Conservation (phyloP, 23 tunicate species). For the Phallusia fumigata region DNA sequence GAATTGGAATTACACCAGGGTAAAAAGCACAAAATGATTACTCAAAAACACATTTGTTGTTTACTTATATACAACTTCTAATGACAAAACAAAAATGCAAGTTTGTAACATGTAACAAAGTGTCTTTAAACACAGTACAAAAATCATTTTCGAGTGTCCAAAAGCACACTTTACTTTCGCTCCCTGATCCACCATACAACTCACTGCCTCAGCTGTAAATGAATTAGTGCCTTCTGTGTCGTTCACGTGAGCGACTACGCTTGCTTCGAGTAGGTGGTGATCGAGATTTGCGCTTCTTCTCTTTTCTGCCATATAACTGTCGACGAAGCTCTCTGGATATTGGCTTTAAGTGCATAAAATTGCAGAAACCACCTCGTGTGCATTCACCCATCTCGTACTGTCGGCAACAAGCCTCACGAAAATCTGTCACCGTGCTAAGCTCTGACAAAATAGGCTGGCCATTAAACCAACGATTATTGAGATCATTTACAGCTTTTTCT, state of each 20-base stretch:
- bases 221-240: slow-evolving; percentile 23
- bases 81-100: too few relatives aligned
- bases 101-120: too few relatives aligned
- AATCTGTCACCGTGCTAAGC: slow-evolving; percentile 91
- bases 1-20: too few relatives aligned
- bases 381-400: slow-evolving; percentile 99
- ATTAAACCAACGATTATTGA: slow-evolving; percentile 92
- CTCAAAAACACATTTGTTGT: too few relatives aligned
- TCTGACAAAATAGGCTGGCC: slow-evolving; percentile 89
- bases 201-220: not conserved
- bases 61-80: too few relatives aligned
- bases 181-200: too few relatives aligned
- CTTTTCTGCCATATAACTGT: slow-evolving; percentile 77
- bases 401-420: slow-evolving; percentile 94
- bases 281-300: slow-evolving; percentile 46
- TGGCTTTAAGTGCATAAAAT: slow-evolving; percentile 97
- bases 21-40: not conserved
- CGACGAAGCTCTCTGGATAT: slow-evolving; percentile 86
- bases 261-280: slow-evolving; percentile 72
- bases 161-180: too few relatives aligned
- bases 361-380: slow-evolving; percentile 95
- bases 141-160: too few relatives aligned
- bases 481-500: slow-evolving; percentile 84
- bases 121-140: too few relatives aligned
- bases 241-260: slow-evolving; percentile 48